These are phyloP conservation scores for Axinella damicornis DNA, from an alignment of 37 sponge, comb jelly and placozoan species.

Conservation along the genomic window DNA sequence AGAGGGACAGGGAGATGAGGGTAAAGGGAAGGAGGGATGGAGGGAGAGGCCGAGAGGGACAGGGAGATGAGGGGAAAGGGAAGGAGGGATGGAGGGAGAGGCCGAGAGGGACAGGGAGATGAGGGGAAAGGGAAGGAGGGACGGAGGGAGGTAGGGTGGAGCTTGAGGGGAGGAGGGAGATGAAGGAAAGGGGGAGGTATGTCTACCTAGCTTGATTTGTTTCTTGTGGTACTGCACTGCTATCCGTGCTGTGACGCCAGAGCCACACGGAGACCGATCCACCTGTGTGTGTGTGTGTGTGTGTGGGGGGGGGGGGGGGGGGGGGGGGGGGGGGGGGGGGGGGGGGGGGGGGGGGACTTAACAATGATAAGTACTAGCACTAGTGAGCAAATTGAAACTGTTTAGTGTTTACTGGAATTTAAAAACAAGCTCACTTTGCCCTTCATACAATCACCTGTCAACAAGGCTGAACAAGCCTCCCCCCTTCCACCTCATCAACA, in stretches of 20 bases:
- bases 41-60: not conserved
- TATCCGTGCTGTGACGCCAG: constrained; percentile 78
- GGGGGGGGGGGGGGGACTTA: too few species aligned
- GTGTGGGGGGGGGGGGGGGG: too few species aligned
- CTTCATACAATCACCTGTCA: too few species aligned
- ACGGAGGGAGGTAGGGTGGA: not conserved
- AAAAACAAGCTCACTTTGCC: too few species aligned
- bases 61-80: not conserved
- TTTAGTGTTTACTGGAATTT: too few species aligned
- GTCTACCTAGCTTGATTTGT: constrained; percentile 51
- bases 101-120: not conserved
- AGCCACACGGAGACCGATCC: constrained; percentile 87
- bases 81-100: not conserved
- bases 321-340: not conserved
- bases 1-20: constrained; percentile 4
- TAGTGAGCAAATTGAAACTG: too few species aligned
- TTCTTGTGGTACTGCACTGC: constrained; percentile 84
- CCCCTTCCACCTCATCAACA: too few species aligned
- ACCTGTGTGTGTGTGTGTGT: too few species aligned
- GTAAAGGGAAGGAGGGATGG: constrained; percentile 12
- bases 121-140: too few species aligned
- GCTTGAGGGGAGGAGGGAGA: not conserved
- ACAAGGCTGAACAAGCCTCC: too few species aligned
- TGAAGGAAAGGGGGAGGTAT: too few species aligned
- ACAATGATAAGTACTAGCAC: not conserved